phyloP scores from a whole-genome alignment of 2,113 vertebrate species.

The Corydoras maculifer region DNA sequence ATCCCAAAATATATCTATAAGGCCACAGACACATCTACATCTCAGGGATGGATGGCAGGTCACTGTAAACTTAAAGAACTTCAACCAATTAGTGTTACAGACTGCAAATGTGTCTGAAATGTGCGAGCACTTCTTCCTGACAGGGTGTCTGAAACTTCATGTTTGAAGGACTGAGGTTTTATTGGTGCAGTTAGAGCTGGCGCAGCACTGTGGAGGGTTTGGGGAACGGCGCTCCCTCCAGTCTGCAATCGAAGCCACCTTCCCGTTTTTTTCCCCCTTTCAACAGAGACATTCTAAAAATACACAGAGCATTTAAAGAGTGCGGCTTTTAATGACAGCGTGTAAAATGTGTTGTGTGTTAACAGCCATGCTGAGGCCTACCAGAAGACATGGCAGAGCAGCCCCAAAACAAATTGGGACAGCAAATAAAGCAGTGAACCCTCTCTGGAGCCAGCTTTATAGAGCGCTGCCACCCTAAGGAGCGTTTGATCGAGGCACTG shows the following conservation, averaged over 20 bases:
- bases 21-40: too few relatives aligned
- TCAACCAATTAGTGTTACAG: slow-evolving; percentile 43
- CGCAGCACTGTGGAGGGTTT: slow-evolving; percentile 24
- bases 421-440: slow-evolving; percentile 55
- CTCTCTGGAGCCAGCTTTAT: slow-evolving; percentile 42
- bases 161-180: slow-evolving; percentile 43
- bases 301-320: slow-evolving; percentile 60
- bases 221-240: slow-evolving; percentile 30
- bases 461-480: slow-evolving; percentile 31
- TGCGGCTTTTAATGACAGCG: slow-evolving; percentile 69
- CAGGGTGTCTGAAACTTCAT: slow-evolving; percentile 31
- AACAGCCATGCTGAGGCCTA: slow-evolving; percentile 64
- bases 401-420: slow-evolving; percentile 66
- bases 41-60: background rate
- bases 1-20: too few relatives aligned
- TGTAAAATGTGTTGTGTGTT: slow-evolving; percentile 68
- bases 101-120: slow-evolving; percentile 38
- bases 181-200: slow-evolving; percentile 37
- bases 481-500: slow-evolving; percentile 49
- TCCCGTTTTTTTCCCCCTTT: slow-evolving; percentile 34
- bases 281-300: slow-evolving; percentile 64
- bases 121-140: slow-evolving; percentile 36
- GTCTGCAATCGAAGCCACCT: slow-evolving; percentile 49
- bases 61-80: slow-evolving; percentile 28
- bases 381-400: slow-evolving; percentile 56